These are phyloP conservation scores for Lamellibrachia columna DNA, from an alignment of 2,888 invertebrate species.

Conservation along the genomic window DNA sequence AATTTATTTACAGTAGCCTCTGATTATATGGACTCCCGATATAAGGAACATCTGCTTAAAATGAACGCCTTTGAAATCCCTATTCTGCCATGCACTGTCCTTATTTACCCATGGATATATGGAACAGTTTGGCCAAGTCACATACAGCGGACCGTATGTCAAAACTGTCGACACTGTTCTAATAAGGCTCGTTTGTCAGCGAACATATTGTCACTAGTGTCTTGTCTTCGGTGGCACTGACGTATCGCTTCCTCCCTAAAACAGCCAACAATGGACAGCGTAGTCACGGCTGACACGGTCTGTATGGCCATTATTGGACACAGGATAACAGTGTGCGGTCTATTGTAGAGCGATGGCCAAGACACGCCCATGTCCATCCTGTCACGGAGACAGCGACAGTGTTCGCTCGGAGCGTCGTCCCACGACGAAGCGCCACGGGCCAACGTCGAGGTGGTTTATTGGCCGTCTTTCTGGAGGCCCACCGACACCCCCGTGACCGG, in stretches of 20 bases:
- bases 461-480: not conserved
- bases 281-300: slow-evolving; percentile 11
- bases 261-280: not conserved
- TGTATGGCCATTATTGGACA: slow-evolving; percentile 1
- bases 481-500: not conserved
- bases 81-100: no score
- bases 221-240: not conserved
- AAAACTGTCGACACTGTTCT: not conserved
- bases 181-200: not conserved
- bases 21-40: not conserved
- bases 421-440: not conserved
- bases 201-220: not conserved
- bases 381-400: not conserved
- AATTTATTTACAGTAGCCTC: not conserved
- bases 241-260: not conserved
- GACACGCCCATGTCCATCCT: not conserved
- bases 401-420: slow-evolving; percentile 1
- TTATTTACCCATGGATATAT: no score
- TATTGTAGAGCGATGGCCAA: not conserved
- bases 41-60: not conserved
- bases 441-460: not conserved
- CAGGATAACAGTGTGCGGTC: not conserved
- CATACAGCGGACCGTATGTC: not conserved
- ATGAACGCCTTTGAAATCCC: not conserved
- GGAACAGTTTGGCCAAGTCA: no score